Conservation (phyloP, 2,113 vertebrate species). For the Odobenus rosmarus region DNA sequence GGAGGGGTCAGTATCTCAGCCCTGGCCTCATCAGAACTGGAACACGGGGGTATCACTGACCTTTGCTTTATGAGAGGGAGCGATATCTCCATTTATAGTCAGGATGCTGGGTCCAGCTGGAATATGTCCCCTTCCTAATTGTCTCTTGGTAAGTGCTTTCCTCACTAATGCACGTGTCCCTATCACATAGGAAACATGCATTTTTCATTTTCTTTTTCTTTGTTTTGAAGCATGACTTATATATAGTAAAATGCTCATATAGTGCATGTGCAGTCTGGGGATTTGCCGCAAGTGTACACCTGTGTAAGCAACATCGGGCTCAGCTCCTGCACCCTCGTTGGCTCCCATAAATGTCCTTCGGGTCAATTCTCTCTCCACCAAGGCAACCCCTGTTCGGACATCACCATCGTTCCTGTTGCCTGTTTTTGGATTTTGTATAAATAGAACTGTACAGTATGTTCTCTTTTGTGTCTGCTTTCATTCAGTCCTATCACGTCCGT, state of each 20-base stretch:
- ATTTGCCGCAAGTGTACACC: not conserved
- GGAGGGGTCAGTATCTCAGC: not conserved
- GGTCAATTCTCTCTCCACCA: not conserved
- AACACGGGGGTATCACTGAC: fast-evolving
- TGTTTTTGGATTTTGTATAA: not conserved
- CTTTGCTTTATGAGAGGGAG: fast-evolving
- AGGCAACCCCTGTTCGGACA: not conserved
- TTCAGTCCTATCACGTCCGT: not conserved
- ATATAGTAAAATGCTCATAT: not conserved
- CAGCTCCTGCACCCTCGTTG: too few species aligned
- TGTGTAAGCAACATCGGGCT: not conserved
- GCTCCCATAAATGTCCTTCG: fast-evolving
- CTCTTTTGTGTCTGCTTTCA: not conserved
- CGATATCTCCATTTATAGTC: fast-evolving
- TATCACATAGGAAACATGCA: fast-evolving
- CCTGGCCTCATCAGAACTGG: not conserved
- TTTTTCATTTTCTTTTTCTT: not conserved
- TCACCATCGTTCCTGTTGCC: not conserved
- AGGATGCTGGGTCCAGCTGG: not conserved
- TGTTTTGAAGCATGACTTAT: not conserved
- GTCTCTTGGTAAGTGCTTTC: not conserved
- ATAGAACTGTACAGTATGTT: too few species aligned
- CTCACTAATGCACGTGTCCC: not conserved
- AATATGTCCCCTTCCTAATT: too few species aligned
- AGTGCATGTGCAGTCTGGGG: too few species aligned